Evolutionary conservation across 35 echinoderm and acorn worm genomes (phyloP), one percentile per base, ranked within the genome.

Genomic region (Amphiura filiformis): DNA sequence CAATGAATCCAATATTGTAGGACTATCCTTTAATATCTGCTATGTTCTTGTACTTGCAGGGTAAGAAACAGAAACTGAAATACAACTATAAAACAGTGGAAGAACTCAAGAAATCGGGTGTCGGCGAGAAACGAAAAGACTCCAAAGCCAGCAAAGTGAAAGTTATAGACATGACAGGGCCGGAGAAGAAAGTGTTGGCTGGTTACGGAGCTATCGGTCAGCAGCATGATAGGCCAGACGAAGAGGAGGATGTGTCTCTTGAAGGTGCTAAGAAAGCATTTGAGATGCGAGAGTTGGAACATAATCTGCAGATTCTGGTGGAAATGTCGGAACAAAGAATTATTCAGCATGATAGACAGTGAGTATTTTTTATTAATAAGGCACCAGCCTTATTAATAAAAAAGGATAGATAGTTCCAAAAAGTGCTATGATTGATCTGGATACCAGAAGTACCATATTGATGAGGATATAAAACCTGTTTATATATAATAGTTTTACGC

Each of bases 281-380:
- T 82, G 93, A 94, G 56, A 93, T 99, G 96, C 96, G 93, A 5
- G 96, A 99, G 86, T 80, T 99, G 80, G 81, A 86, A 39, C 96
- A 99, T 39, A 95, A 99, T 81, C 76, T 99, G 17, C 86, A 99
- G 64, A 75, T 99, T 18, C 77, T 99, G 39, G 96, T 95, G 34
- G 96, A 95, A 44, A 92, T 99, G 93, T 84, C 96, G 0, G 93
- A 95, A 42, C 96, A 95, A 49, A 80, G 88, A 77, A 95, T 95
- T 39, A 99, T 99, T 36, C 87, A 99, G 33, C 93, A 94, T 88
- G 90, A 99, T 38, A 87, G 93, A 93, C 90, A 99, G 96, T 99
- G 64, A 95, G 96, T 87, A 26, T 82, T 47, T 9, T 23, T 36
- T 5, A 82, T 31, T 82, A 14, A 82, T 26, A 37, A 49, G 23